Base-by-base conservation (phyloP, 2,113 vertebrate species). In the Gyps fulvus region DNA sequence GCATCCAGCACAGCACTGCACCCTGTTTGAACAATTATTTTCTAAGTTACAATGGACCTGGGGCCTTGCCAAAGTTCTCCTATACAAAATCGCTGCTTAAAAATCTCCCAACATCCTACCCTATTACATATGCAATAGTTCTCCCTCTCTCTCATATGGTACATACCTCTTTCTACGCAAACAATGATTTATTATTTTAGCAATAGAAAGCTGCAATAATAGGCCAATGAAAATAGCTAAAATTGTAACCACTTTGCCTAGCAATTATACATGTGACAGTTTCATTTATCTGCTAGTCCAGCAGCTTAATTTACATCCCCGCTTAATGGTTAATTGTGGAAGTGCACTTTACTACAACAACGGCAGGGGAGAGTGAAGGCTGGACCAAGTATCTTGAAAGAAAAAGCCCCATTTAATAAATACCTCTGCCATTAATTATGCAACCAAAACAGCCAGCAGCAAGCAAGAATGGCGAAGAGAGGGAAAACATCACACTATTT, bases 191-290 rank as follows among this genome's bases (percentile, higher is more conserved):
- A 97, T 96, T 96, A 90, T 96, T 98, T 97, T 92, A 94, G 89
- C 80, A 85, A 95, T 63, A 90, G 87, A 97, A 97, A 94, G 91
- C 72, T 94, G 63, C 50, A 91, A 89, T 85, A 98, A 96, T 54
- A 97, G 91, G 76, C 92, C 78, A 97, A 71, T 91, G 89, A 88
- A 97, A 98, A 95, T 62, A 67, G 79, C 93, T 96, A 71, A 95
- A 98, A 93, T 85, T 97, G 89, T 96, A 97, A 87, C 79, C 91
- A 95, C 93, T 97, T 97, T 96, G 77, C 96, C 74, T 97, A 77
- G 94, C 91, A 97, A 98, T 98, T 98, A 97, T 74, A 81, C 65
- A 58, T 89, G 91, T 95, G 96, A 98, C 97, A 97, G 89, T 95
- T 95, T 96, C 92, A 98, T 98, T 98, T 96, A 96, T 97, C 91